Evolutionary conservation across 2,797 vertebrate genomes (phyloP), one percentile per base, ranked within the genome.

Genomic region (Cyclura pinguis): DNA sequence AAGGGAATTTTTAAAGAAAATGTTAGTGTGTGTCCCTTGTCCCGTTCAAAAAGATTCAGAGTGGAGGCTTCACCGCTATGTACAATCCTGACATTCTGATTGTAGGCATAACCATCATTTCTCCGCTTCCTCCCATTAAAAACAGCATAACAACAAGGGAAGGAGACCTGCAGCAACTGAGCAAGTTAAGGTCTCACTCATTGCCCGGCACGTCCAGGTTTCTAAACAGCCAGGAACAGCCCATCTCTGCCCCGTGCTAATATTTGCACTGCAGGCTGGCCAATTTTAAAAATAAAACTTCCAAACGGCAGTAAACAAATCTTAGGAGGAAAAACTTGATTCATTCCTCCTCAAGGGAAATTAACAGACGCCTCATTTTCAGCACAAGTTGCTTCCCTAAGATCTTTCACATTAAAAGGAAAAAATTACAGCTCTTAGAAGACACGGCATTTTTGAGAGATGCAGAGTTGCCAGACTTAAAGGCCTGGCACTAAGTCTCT

Each of bases 191-290:
- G 67, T 0, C 12, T 74, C 35, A 47, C 88, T 64, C 1, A 0
- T 81, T 35, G n/a, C 47, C 62, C 3, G 57, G 0, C 78, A 0
- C 7, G 0, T 16, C 0, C 0, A 72, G 86, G 74, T 14, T 62
- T 90, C 1, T 9, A 18, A 6, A 7, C 0, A 10, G 47, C 18
- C 86, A 0, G 2, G 0, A 0, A 8, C 0, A 14, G 1, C 12
- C 16, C 0, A 76, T 55, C 20, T n/a, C 82, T 0, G 0, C 1
- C 6, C 16, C 0, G 10, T 0, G 0, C 0, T 9, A 67, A 62
- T 78, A 86, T 9, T 8, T 18, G 52, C 88, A 18, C 35, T 22
- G 0, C 22, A 7, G 57, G 64, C 81, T 1, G 0, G 5, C 13
- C 42, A 0, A 2, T 42, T 52, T 2, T 2, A 20, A 20, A 35